Conservation (phyloP, 2,113 vertebrate species). For the Scartelaos histophorus region DNA sequence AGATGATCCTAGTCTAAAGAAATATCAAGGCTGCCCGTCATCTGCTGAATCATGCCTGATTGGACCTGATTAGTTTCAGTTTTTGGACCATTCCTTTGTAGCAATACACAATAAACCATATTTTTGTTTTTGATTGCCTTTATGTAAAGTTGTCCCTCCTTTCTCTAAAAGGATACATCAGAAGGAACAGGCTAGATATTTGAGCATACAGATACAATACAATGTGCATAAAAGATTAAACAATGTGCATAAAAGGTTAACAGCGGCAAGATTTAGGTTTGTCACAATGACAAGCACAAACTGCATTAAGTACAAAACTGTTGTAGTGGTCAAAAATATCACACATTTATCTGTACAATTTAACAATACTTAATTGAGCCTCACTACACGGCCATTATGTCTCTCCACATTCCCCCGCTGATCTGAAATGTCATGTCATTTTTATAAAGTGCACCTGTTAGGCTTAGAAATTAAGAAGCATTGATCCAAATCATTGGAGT, state of each 20-base stretch:
- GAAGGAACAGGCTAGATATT: conserved; percentile 80
- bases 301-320: conserved; percentile 85
- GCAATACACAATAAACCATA: conserved; percentile 13
- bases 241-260: conserved; percentile 81
- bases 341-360: conserved; percentile 87
- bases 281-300: conserved; percentile 83
- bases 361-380: conserved; percentile 77
- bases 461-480: conserved; percentile 66
- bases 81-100: neutral
- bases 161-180: conserved; percentile 79
- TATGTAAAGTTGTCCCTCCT: conserved; percentile 81
- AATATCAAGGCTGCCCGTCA: conserved; percentile 80
- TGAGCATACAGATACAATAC: conserved; percentile 83
- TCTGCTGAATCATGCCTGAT: conserved; percentile 76
- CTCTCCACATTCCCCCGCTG: conserved; percentile 53
- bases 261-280: conserved; percentile 80
- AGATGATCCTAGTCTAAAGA: conserved; percentile 77
- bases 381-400: conserved; percentile 31
- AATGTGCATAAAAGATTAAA: conserved; percentile 83
- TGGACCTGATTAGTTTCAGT: conserved; percentile 14
- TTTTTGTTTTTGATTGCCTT: conserved; percentile 72
- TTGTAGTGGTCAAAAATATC: conserved; percentile 88
- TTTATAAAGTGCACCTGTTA: conserved; percentile 79
- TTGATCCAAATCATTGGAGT: conserved; percentile 55
- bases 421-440: conserved; percentile 65